phyloP scores from a whole-genome alignment of 2,113 vertebrate species.

The Plecturocebus donacophilus region DNA sequence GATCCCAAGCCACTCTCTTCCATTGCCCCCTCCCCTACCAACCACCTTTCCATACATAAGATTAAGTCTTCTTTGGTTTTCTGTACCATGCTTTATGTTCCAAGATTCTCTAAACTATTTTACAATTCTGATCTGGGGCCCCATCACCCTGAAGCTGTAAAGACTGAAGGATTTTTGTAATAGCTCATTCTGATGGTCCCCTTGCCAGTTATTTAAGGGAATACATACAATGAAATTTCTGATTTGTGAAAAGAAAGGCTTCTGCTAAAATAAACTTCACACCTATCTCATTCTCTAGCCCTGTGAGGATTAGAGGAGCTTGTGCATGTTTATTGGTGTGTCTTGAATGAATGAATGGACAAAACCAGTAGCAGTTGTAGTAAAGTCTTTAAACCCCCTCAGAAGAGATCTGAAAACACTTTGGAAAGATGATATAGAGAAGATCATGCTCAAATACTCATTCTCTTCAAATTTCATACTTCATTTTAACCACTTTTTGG shows the following conservation, averaged over 20 bases:
- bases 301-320: not conserved
- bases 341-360: not conserved
- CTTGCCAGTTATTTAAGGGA: conserved; percentile 82
- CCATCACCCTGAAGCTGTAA: conserved; percentile 69
- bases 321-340: not conserved
- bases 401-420: not conserved
- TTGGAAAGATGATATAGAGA: not conserved
- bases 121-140: conserved; percentile 83
- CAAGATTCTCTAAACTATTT: conserved; percentile 83
- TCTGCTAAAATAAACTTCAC: conserved; percentile 12
- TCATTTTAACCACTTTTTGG: not conserved
- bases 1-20: conserved; percentile 71
- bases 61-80: conserved; percentile 82
- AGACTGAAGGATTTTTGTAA: conserved; percentile 77
- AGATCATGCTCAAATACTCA: not conserved
- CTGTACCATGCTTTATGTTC: conserved; percentile 79
- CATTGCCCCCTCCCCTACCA: conserved; percentile 27
- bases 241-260: conserved; percentile 79
- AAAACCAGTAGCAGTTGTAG: not conserved
- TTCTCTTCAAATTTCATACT: not conserved
- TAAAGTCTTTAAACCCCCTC: not conserved
- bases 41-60: conserved; percentile 83
- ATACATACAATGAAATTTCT: conserved; percentile 59
- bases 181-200: conserved; percentile 83
- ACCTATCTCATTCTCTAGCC: not conserved